phyloP scores from a whole-genome alignment of 1,140 invertebrate species.

The Augochlora pura region DNA sequence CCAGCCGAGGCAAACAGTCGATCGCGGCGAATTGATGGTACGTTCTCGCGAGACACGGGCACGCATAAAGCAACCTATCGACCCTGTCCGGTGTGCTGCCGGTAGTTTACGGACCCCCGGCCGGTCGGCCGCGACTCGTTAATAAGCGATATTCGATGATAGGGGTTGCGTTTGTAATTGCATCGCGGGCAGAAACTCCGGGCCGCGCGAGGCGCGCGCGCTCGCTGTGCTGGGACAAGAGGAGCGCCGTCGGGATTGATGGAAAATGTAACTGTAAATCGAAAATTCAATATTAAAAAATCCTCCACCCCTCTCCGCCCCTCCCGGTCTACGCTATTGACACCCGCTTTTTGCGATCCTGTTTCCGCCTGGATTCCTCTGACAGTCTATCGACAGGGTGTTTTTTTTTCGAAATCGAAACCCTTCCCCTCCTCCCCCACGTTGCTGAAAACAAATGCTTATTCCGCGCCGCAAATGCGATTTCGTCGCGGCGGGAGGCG shows the following conservation, averaged over 20 bases:
- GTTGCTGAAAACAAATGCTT: too few species aligned
- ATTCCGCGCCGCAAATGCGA: too few species aligned
- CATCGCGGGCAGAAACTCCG: constrained; percentile 32
- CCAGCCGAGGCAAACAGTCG: constrained; percentile 23
- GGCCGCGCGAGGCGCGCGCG: too few species aligned
- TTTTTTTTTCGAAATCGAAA: too few species aligned
- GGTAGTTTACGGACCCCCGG: constrained; percentile 30
- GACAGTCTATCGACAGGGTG: too few species aligned
- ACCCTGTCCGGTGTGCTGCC: background rate
- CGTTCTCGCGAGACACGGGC: constrained; percentile 14
- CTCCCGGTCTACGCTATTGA: background rate
- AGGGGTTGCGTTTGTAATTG: constrained; percentile 40
- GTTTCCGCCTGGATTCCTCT: too few species aligned
- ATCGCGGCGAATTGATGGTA: constrained; percentile 30
- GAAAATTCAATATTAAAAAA: constrained; percentile 5
- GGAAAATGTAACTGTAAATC: constrained; percentile 5
- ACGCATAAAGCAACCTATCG: constrained; percentile 31
- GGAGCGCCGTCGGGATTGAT: background rate
- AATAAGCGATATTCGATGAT: constrained; percentile 45
- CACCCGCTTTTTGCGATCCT: background rate
- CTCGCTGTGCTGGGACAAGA: background rate
- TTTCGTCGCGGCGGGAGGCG: too few species aligned
- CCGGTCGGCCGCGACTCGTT: constrained; percentile 32
- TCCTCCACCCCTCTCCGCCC: too few species aligned
- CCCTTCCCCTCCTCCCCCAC: too few species aligned